Evolutionary conservation across 1,140 invertebrate species (phyloP), one percentile per base, ranked within the genome.

Genomic region (Leptinotarsa lineolata): DNA sequence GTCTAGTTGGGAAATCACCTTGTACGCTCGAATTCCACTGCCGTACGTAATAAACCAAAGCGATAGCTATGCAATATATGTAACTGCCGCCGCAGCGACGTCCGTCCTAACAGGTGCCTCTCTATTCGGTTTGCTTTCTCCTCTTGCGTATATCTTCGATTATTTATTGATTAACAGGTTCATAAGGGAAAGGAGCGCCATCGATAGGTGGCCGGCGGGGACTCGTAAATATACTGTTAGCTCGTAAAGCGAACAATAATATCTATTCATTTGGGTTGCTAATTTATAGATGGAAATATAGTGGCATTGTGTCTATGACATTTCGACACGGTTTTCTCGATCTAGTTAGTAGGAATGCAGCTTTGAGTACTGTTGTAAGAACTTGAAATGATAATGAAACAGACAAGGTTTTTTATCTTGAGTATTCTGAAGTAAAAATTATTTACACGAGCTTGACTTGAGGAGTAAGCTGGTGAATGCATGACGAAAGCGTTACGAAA

Each of bases 121-220:
- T 65, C 63, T 65, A 65, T 65, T 65, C 39, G 39, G 63, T 16
- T 65, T 65, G 63, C 63, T 65, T 65, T 65, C 63, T 65, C 63
- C 63, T 65, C 63, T 65, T 65, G 63, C 63, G 63, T 65, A 65
- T 65, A 22, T 65, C 63, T 65, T 65, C 63, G 63, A 65, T 65
- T 65, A 65, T 65, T 65, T 65, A 65, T 65, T 65, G 63, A 65
- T 65, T 65, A 65, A 65, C 63, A 65, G 63, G 18, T 22, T 39
- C 21, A 39, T 39, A 39, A 65, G 39, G 63, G 21, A 65, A 65
- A 65, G 63, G 63, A 65, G 63, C 63, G 63, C 63, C 63, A 65
- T 22, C 39, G 16, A 22, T 22, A 65, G 63, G 22, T 12, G 63
- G 63, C 21, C 63, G 63, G 39, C 24, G 39, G 63, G 63, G 15